Percentiles rank a stretch among this genome's conserved stretches.
These are phyloP conservation scores for Pocota personata DNA, from an alignment of 2,888 invertebrate genomes.

Conservation along the genomic window DNA sequence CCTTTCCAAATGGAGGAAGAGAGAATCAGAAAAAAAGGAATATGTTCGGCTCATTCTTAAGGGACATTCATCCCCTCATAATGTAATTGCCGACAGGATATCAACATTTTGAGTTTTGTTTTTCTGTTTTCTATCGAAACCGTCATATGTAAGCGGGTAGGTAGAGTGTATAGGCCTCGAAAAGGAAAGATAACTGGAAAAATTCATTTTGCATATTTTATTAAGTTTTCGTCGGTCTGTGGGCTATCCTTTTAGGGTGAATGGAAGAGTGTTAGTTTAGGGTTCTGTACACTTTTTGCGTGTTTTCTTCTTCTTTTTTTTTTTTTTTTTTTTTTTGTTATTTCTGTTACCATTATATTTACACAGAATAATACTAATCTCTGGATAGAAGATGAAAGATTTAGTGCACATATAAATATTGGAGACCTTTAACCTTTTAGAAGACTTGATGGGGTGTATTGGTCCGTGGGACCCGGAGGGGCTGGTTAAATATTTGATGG, in stretches of 20 bases:
- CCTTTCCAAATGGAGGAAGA: background rate
- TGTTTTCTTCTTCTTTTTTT: no score
- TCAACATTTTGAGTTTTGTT: conserved; percentile 45
- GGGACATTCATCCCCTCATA: conserved; percentile 52
- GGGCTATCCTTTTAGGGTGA: conserved; percentile 26
- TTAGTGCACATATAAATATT: conserved; percentile 58
- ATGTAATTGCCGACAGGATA: conserved; percentile 63
- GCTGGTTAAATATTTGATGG: conserved; percentile 67
- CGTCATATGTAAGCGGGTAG: background rate
- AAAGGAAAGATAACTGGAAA: conserved; percentile 25
- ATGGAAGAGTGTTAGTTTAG: conserved; percentile 66
- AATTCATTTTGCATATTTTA: conserved; percentile 71
- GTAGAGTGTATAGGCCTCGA: background rate
- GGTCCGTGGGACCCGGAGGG: background rate
- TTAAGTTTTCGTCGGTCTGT: conserved; percentile 46
- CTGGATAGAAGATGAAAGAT: conserved; percentile 68
- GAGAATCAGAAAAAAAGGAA: background rate
- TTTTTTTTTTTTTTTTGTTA: background rate
- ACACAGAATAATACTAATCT: conserved; percentile 68
- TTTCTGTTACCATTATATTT: conserved; percentile 49
- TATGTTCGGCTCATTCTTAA: conserved; percentile 26
- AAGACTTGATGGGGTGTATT: background rate
- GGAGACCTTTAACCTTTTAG: conserved; percentile 34
- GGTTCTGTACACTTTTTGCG: conserved; percentile 20
- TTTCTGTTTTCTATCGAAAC: conserved; percentile 14